Conservation (phyloP, 2,113 vertebrate genomes). For the Columba livia region DNA sequence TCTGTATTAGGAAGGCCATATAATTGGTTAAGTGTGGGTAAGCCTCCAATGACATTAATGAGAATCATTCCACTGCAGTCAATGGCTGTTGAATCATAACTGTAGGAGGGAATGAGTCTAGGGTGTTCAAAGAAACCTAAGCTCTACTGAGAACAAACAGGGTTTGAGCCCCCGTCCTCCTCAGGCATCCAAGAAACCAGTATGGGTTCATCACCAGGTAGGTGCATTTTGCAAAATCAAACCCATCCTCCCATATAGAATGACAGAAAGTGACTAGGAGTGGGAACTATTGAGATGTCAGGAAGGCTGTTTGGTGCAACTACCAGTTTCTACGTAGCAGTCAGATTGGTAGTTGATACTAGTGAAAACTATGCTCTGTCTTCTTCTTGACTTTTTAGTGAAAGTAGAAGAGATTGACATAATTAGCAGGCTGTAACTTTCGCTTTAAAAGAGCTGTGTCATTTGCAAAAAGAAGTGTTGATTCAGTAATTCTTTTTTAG, state of each 20-base stretch:
- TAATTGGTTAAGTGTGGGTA: slow-evolving; percentile 3
- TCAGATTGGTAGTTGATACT: background rate
- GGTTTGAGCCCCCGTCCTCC: background rate
- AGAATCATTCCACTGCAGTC: background rate
- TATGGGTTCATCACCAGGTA: background rate
- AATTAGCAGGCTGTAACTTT: background rate
- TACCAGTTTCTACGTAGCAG: background rate
- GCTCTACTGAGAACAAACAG: background rate
- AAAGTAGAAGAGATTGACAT: background rate
- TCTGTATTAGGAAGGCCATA: background rate
- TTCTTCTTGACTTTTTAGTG: background rate
- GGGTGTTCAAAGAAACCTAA: background rate
- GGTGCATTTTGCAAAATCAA: background rate
- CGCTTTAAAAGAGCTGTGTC: background rate
- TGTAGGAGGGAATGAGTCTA: background rate
- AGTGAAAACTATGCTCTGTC: background rate
- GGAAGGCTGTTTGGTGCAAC: background rate
- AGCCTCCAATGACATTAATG: background rate
- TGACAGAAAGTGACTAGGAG: background rate
- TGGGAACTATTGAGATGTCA: background rate
- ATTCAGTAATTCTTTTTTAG: background rate
- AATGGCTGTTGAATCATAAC: background rate
- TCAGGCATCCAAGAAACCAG: background rate
- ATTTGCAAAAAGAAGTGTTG: background rate
- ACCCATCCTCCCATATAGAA: background rate